Conservation (phyloP, 2,797 vertebrate species). For the Gambusia yucatana region DNA sequence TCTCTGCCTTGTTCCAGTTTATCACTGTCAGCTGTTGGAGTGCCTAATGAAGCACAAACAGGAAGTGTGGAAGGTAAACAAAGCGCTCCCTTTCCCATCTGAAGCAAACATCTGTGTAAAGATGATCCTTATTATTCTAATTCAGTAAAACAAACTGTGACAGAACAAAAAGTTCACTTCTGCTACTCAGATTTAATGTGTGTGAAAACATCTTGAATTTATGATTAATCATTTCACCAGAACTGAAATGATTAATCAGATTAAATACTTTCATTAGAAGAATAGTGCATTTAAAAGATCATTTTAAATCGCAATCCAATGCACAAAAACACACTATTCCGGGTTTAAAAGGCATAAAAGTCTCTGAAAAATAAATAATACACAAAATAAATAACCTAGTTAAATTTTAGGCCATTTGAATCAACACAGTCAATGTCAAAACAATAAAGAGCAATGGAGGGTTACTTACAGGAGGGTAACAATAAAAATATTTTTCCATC, state of each 20-base stretch:
- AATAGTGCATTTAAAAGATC: background rate
- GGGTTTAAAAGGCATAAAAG: background rate
- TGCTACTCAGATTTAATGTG: background rate
- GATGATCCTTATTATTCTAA: background rate
- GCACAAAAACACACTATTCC: background rate
- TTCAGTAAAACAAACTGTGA: background rate
- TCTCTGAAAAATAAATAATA: background rate
- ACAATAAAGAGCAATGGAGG: background rate
- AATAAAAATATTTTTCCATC: background rate
- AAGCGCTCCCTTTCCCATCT: background rate
- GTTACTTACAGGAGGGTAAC: background rate
- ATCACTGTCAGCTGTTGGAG: slow-evolving; percentile 98
- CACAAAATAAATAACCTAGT: background rate
- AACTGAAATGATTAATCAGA: too few species aligned
- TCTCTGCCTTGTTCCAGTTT: slow-evolving; percentile 84
- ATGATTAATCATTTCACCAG: background rate
- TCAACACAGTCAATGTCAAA: background rate
- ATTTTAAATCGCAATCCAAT: background rate
- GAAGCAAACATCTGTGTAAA: background rate
- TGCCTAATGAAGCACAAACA: slow-evolving; percentile 99
- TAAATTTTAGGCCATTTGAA: background rate
- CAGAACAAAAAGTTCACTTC: background rate
- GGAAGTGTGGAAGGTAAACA: slow-evolving; percentile 99
- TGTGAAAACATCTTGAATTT: background rate
- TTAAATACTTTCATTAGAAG: background rate